Base-by-base conservation (phyloP, 2,888 invertebrate species). In the Amorpha juglandis region DNA sequence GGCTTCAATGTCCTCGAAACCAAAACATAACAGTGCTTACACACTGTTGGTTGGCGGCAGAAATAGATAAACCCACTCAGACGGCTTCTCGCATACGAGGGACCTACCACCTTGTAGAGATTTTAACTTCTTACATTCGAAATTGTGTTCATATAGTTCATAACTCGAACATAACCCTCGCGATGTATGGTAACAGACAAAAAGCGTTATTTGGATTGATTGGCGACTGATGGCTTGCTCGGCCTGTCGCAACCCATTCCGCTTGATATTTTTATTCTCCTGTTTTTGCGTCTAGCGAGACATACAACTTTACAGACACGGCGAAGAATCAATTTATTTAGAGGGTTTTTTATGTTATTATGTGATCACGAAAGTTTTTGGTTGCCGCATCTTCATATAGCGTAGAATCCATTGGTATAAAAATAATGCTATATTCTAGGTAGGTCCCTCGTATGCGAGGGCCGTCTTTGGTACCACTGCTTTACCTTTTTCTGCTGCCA, bases 151-250 rank as follows among this genome's bases (percentile, higher is more conserved):
- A 38, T 38, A 58, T 42, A 58, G 38, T 42, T 19, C 16, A 58
- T 42, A 58, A 42, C 12, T 58, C 27, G 4, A 4, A 27, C 27
- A 12, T 19, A 6, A 38, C 58, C 11, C 58, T 19, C 9, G 6
- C 70, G 74, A 78, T 76, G 74, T 78, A 77, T 79, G 73, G 74
- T 74, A 68, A 74, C 58, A 78, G 79, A 77, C 74, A 78, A 74
- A 79, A 77, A 72, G 73, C 76, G 77, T 78, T 77, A 78, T 82
- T 86, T 88, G 42, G 90, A 90, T 88, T 88, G 90, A 90, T 90
- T 78, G 78, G 77, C 82, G 78, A 83, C 85, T 79, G 80, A 81
- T 83, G 78, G 81, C 81, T 79, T 80, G 82, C 76, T 52, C 27
- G 11, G 33, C 42, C 58, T 42, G 38, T 35, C 55, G 35, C 38